Conservation (phyloP, 2,888 invertebrate genomes). For the Emmelina monodactyla region DNA sequence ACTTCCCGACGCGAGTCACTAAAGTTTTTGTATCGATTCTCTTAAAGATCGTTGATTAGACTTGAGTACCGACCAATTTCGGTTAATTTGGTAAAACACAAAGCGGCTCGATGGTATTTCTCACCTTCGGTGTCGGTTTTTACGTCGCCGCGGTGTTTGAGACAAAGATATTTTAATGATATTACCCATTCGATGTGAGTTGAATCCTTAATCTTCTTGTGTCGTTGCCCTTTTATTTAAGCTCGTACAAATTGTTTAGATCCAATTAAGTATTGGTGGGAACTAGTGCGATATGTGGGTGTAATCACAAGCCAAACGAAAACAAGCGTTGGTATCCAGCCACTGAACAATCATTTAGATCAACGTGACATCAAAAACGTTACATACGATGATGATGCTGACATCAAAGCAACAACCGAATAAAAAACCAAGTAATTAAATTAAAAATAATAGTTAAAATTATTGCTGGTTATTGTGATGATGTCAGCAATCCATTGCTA, state of each 20-base stretch:
- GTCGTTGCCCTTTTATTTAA: slow-evolving; percentile 60
- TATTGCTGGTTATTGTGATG: slow-evolving; percentile 10
- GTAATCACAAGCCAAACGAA: slow-evolving; percentile 59
- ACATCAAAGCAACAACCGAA: neutral
- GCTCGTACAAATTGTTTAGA: slow-evolving; percentile 54
- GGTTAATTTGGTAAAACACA: slow-evolving; percentile 37
- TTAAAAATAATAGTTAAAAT: no score
- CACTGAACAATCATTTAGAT: slow-evolving; percentile 23
- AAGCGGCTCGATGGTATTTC: slow-evolving; percentile 45
- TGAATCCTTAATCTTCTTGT: slow-evolving; percentile 60
- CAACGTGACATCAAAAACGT: slow-evolving; percentile 44
- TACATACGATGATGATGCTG: neutral
- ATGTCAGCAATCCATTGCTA: neutral
- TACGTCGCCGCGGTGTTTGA: slow-evolving; percentile 51
- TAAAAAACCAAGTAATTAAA: no score
- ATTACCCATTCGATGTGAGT: slow-evolving; percentile 57
- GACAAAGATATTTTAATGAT: slow-evolving; percentile 65
- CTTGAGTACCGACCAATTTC: slow-evolving; percentile 31
- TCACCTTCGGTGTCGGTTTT: slow-evolving; percentile 59
- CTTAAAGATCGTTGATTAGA: slow-evolving; percentile 23
- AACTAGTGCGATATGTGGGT: slow-evolving; percentile 56
- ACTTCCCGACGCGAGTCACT: slow-evolving; percentile 19
- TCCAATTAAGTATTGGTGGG: slow-evolving; percentile 46
- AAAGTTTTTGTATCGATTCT: slow-evolving; percentile 20
- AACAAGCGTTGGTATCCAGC: slow-evolving; percentile 27